Base-by-base conservation (phyloP, 1,140 invertebrate genomes). In the Drosophila orena region DNA sequence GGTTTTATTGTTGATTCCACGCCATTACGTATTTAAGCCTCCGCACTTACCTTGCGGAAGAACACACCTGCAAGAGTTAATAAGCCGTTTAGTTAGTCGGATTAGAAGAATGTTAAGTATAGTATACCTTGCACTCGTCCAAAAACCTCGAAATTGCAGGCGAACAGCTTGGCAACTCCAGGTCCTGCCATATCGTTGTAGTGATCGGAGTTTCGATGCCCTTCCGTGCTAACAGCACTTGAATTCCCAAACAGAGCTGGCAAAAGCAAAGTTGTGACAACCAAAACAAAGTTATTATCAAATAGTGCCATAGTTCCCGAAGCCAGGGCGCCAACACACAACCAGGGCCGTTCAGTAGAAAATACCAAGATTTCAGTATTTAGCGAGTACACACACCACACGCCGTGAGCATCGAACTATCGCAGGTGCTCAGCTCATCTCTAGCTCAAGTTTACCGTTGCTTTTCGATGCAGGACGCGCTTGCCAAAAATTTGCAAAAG, bases 71-170 rank as follows among this genome's bases (percentile, higher is more conserved):
- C 15, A 64, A 65, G 15, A 7, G 27, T 50, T 15, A 34, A 34
- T 11, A 15, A 42, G 11, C n/a, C 4, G 10, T 8, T 7, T 58
- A 34, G 42, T 14, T 40, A n/a, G 50, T 52, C 12, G 30, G n/a
- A 42, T 40, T 7, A 38, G 54, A 58, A 55, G 3, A 11, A 42
- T 17, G n/a, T 10, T 1, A 15, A 24, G 20, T n/a, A 38, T 14
- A 11, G 20, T 14, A 22, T 91, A 71, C 94, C 94, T 92, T 95
- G 94, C 2, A 95, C 94, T 77, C 92, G 93, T 12, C 94, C 94
- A 59, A 93, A 94, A 3, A 95, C 93, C 79, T 95, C 94, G 64
- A 94, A 95, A 68, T 94, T 93, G 40, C 68, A 76, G 10, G 74
- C 40, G 35, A 57, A 89, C 35, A 81, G 17, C 15, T 47, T 68